Evolutionary conservation across 2,113 vertebrate genomes (phyloP).

Genomic region (Sapayoa aenigma): DNA sequence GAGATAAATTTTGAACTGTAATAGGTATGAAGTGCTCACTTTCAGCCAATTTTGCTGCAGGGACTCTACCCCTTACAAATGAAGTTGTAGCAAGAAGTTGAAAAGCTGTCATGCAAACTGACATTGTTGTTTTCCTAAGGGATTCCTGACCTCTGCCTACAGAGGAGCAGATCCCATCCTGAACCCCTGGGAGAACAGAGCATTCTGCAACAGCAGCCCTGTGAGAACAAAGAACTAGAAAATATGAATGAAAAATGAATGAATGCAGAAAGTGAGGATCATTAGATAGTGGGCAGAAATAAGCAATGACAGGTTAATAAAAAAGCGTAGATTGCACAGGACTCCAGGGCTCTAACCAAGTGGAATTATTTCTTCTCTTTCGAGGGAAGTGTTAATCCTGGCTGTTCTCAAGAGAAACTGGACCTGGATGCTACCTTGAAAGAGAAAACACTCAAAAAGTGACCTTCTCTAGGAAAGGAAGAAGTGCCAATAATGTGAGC

Average conservation of each 20-base stretch:
- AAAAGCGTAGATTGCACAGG: background rate
- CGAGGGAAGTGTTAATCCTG: background rate
- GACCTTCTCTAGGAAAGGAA: background rate
- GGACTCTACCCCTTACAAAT: background rate
- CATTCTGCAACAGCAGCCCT: background rate
- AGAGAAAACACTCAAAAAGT: background rate
- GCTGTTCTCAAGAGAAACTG: background rate
- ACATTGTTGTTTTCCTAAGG: background rate
- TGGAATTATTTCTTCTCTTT: background rate
- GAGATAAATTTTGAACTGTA: background rate
- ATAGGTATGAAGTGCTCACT: background rate
- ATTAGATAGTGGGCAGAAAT: background rate
- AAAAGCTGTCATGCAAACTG: background rate
- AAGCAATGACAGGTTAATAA: background rate
- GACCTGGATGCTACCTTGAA: background rate
- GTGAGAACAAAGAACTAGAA: background rate
- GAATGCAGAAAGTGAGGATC: background rate
- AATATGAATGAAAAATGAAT: background rate
- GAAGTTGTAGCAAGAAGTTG: background rate
- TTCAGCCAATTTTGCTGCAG: background rate
- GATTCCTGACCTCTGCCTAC: background rate
- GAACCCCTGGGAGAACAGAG: background rate
- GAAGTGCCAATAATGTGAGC: background rate
- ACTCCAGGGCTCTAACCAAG: background rate
- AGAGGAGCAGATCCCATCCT: background rate